phyloP scores from a whole-genome alignment of 2,113 vertebrate species.

The Ictidomys tridecemlineatus region DNA sequence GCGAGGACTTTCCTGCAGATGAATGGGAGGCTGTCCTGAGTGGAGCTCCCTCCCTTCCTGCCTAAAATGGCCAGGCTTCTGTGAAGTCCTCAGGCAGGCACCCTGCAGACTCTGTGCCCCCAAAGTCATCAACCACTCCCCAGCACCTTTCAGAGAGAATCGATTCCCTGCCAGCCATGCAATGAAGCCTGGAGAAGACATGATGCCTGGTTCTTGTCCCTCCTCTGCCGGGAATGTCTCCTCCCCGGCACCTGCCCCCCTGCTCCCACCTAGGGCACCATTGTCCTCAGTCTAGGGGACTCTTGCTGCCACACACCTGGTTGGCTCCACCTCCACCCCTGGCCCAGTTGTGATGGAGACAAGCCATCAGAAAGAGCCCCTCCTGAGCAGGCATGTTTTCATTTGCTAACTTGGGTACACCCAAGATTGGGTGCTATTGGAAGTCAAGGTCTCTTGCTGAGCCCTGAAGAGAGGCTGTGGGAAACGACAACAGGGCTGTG shows the following conservation, averaged over 20 bases:
- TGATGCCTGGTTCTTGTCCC: no score
- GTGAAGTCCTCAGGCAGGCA: rapidly evolving
- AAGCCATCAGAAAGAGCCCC: not conserved
- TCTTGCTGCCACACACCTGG: no score
- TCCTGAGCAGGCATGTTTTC: no score
- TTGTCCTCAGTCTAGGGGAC: not conserved
- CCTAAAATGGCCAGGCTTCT: not conserved
- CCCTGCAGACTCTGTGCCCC: not conserved
- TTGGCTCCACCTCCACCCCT: not conserved
- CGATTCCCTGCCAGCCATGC: not conserved
- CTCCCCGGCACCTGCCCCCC: not conserved
- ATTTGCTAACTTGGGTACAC: not conserved
- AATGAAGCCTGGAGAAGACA: not conserved
- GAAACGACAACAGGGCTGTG: not conserved
- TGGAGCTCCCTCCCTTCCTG: no score
- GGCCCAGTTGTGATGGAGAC: not conserved
- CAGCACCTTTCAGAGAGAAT: not conserved
- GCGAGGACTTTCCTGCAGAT: no score
- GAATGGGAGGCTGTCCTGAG: not conserved
- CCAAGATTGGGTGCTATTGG: no score
- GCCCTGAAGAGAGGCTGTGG: not conserved
- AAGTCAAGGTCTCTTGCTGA: not conserved
- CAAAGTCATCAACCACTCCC: not conserved
- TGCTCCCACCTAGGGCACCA: not conserved
- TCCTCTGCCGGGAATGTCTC: not conserved